A percentile compares a stretch with the other conserved stretches of the same genome.
phyloP scores from a whole-genome alignment of 2,113 vertebrate species.

The Actenoides lindsayi region DNA sequence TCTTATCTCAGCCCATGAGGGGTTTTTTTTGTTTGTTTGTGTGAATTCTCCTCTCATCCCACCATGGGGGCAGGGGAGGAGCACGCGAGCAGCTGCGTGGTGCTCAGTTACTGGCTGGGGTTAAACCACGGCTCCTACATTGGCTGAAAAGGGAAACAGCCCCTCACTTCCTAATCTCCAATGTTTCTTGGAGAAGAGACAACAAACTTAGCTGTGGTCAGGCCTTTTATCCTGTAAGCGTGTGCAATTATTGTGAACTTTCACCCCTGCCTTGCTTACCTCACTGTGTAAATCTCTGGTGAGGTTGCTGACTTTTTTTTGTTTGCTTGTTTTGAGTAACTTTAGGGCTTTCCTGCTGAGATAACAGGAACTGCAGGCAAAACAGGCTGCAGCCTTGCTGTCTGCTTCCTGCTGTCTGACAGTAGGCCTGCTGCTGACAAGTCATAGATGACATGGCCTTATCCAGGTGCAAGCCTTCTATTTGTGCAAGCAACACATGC shows the following conservation, averaged over 20 bases:
- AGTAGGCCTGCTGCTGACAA: neutral
- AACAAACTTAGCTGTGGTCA: neutral
- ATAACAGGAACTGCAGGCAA: neutral
- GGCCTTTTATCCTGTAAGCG: neutral
- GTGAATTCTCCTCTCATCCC: neutral
- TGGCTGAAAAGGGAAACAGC: neutral
- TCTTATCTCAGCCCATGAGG: neutral
- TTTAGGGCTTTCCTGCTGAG: neutral
- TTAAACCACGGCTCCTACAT: neutral
- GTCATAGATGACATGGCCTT: neutral
- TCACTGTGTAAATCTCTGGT: neutral
- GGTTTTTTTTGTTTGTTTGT: neutral
- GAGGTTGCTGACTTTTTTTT: neutral
- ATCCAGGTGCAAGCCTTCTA: neutral
- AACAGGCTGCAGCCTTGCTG: neutral
- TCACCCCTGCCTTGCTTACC: neutral
- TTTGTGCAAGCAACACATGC: neutral
- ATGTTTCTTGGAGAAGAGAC: neutral
- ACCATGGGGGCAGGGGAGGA: neutral
- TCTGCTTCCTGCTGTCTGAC: neutral
- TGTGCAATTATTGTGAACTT: neutral
- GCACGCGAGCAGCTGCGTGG: neutral
- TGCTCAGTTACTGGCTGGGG: neutral
- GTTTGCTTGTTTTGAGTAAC: neutral
- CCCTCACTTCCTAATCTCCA: neutral